Conservation (phyloP, 2,888 invertebrate genomes). For the Odontomyia ornata region DNA sequence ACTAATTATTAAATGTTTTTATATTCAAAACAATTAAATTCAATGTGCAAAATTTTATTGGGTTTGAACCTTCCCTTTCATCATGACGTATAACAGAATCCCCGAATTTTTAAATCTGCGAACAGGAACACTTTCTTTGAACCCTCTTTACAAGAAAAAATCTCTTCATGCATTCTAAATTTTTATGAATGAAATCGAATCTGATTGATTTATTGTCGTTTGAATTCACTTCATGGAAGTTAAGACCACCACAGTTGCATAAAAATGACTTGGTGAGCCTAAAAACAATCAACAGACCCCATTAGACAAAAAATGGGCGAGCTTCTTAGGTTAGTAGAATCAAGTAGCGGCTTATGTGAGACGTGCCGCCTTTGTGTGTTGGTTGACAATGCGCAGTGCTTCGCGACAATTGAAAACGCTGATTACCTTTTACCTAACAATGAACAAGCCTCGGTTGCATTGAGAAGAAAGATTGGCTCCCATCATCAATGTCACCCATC, state of each 20-base stretch:
- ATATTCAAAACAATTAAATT: no score
- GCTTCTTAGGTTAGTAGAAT: conserved; percentile 7
- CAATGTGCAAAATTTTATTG: no score
- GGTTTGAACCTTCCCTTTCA: no score
- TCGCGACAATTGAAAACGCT: not conserved
- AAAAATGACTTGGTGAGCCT: not conserved
- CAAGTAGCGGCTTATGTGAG: conserved; percentile 13
- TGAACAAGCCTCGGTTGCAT: not conserved
- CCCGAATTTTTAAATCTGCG: no score
- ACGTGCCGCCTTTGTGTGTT: not conserved
- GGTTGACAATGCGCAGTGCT: not conserved
- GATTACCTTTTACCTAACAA: conserved; percentile 3
- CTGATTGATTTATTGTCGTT: not conserved
- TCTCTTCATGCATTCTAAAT: not conserved
- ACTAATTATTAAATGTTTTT: no score
- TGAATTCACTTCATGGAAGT: no score
- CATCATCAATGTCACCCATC: not conserved
- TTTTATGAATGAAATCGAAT: conserved; percentile 27
- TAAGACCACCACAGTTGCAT: not conserved
- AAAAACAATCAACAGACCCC: not conserved
- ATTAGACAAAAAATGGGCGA: not conserved
- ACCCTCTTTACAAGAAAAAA: no score
- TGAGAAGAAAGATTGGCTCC: not conserved
- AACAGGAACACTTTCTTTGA: no score
- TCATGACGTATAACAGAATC: no score